phyloP scores from a whole-genome alignment of 2,113 vertebrate genomes.

The Emydocephalus ijimae region DNA sequence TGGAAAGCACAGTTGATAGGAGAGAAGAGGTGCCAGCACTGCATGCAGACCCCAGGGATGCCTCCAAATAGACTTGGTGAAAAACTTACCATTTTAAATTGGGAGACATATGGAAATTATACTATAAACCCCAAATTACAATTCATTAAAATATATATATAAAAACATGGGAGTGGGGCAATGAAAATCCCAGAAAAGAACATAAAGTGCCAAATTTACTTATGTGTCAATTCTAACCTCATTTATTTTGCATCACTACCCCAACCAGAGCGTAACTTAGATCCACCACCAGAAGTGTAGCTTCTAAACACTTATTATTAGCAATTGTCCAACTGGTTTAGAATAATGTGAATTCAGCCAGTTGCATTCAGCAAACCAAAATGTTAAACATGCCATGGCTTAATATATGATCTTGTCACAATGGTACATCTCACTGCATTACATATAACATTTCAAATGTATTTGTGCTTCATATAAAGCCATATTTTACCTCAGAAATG shows the following conservation, averaged over 20 bases:
- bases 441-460: neutral
- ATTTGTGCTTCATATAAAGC: neutral
- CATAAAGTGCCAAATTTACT: neutral
- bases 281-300: neutral
- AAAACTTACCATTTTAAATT: neutral
- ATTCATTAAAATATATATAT: neutral
- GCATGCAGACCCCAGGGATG: neutral
- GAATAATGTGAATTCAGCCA: neutral
- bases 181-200: neutral
- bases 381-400: neutral
- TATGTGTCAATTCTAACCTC: neutral
- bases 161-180: neutral
- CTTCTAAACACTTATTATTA: neutral
- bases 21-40: neutral
- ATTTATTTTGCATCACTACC: neutral
- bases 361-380: neutral
- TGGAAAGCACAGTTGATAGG: neutral
- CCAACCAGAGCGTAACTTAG: neutral
- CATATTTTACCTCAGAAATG: neutral
- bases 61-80: neutral
- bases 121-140: neutral
- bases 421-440: neutral
- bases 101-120: neutral
- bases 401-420: neutral
- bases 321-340: neutral